These are phyloP conservation scores for Coptotermes formosanus DNA, from an alignment of 1,140 invertebrate genomes.

Conservation along the genomic window DNA sequence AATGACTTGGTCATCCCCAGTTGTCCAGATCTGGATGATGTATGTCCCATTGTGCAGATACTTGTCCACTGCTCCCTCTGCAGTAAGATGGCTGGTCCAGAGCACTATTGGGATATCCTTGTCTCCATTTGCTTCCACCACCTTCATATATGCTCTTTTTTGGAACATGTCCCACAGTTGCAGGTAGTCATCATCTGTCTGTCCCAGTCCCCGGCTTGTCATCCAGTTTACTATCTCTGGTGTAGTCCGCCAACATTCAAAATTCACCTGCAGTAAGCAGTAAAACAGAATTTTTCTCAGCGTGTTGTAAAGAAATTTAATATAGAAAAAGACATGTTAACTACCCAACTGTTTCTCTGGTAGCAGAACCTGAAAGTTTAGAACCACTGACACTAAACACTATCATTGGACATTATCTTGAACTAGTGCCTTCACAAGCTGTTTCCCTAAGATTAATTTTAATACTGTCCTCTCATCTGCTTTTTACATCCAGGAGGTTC, in stretches of 20 bases:
- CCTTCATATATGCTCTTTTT: slow-evolving; percentile 56
- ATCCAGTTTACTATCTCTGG: slow-evolving; percentile 68
- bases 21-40: slow-evolving; percentile 81
- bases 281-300: background rate
- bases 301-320: background rate
- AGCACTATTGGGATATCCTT: slow-evolving; percentile 64
- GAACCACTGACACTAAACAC: too few species aligned
- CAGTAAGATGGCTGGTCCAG: slow-evolving; percentile 81
- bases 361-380: too few species aligned
- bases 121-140: slow-evolving; percentile 48
- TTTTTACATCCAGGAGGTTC: too few species aligned
- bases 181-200: slow-evolving; percentile 62
- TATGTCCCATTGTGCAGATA: slow-evolving; percentile 70
- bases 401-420: background rate
- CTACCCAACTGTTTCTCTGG: too few species aligned
- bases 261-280: slow-evolving; percentile 44
- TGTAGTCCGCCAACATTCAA: slow-evolving; percentile 75
- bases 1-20: slow-evolving; percentile 60
- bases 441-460: too few species aligned
- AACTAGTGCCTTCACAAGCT: too few species aligned
- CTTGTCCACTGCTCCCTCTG: slow-evolving; percentile 60
- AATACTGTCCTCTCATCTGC: too few species aligned
- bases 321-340: background rate
- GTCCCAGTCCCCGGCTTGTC: slow-evolving; percentile 56
- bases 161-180: slow-evolving; percentile 78